Base-by-base conservation (phyloP, 2,888 invertebrate genomes). In the Cylloceria caligata region DNA sequence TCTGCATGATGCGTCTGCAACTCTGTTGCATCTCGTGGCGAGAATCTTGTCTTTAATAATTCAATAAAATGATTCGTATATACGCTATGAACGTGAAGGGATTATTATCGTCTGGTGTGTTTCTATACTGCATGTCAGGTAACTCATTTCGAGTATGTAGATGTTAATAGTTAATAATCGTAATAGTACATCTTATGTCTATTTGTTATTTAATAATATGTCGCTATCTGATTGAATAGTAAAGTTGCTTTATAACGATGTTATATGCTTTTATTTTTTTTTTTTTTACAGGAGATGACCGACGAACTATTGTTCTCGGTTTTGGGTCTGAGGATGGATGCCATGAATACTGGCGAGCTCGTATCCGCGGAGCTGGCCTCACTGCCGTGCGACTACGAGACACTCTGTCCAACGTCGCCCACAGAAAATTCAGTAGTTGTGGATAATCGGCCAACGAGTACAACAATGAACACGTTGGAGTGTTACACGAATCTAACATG, bases 281-380 rank as follows among this genome's bases (percentile, higher is more conserved):
- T 42, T 34, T n/a, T 19, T 9, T 57, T 21, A 2, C 74, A 82
- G 68, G 85, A 92, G 89, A 92, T 92, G 91, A 90, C 92, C 76
- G 92, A 92, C 82, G 92, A 92, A 80, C 83, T 92, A 68, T 84
- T 92, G 60, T 91, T 92, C 83, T 92, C 92, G 74, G 91, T 91
- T 1, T 84, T 92, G 69, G 91, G 92, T 9, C 77, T 92, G 39
- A 88, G 88, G 13, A 87, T 85, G 84, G 90, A 83, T 3, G 52
- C 68, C 7, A 76, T 73, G n/a, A 87, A 79, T 30, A 71, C 83
- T 11, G 89, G 87, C 16, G 87, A 83, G 36, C 87, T 87, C 36
- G 84, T 88, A 74, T 86, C 89, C 60, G 85, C 89, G 16, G 75
- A 88, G 0, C 83, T 71, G 45, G 21, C 84, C 6, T 68, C 86